Evolutionary conservation across 1,140 invertebrate genomes (phyloP).

Genomic region (Argopecten irradians): DNA sequence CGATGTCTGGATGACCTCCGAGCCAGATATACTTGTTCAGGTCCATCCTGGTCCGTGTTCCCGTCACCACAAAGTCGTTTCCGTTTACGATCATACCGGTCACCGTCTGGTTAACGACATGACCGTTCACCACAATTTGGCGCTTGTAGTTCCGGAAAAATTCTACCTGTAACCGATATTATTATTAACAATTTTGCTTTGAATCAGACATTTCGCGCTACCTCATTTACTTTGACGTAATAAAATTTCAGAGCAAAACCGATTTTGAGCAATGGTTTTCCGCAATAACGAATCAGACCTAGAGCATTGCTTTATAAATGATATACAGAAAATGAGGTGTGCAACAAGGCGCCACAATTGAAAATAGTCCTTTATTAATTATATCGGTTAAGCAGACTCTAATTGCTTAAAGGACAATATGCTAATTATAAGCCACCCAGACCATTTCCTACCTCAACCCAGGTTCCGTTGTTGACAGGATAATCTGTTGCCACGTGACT

Average conservation of each 20-base stretch:
- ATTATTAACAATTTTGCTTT: too few species aligned
- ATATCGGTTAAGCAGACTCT: not conserved
- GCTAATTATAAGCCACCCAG: not conserved
- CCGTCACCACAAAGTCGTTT: constrained; percentile 8
- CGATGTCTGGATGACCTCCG: not conserved
- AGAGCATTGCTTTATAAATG: too few species aligned
- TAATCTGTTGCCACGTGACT: constrained; percentile 40
- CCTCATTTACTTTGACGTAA: too few species aligned
- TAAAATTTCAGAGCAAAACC: too few species aligned
- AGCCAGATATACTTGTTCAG: not conserved
- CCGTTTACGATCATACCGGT: constrained; percentile 27
- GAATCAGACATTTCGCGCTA: too few species aligned
- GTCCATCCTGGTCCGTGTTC: constrained; percentile 3
- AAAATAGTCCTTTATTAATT: too few species aligned
- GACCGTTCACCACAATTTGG: not conserved
- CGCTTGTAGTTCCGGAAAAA: constrained; percentile 30
- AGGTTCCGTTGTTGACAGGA: constrained; percentile 44
- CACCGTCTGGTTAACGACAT: constrained; percentile 20
- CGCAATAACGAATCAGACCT: too few species aligned
- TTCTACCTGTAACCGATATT: constrained; percentile 31
- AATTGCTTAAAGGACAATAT: not conserved
- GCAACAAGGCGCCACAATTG: too few species aligned
- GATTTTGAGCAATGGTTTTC: too few species aligned
- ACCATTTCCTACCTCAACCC: constrained; percentile 43
- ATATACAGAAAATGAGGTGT: too few species aligned